phyloP scores from a whole-genome alignment of 2,888 invertebrate species.

The Lepidocyrtoides sp. region DNA sequence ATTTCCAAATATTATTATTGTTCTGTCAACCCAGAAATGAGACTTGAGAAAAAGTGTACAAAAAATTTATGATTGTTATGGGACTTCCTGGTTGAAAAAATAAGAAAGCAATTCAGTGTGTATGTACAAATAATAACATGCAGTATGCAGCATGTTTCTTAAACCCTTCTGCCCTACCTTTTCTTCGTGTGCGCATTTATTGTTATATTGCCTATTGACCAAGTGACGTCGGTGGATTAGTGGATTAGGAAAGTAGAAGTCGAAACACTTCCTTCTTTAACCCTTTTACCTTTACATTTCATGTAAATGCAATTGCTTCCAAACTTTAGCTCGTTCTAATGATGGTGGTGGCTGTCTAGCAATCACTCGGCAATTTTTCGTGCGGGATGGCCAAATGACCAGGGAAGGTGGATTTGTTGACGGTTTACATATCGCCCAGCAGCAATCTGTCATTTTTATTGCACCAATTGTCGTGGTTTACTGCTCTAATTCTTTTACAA shows the following conservation, averaged over 20 bases:
- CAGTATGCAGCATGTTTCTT: not conserved
- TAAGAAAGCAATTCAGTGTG: too few relatives aligned
- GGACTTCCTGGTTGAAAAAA: constrained; percentile 54
- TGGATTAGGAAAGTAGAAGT: too few relatives aligned
- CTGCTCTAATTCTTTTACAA: constrained; percentile 30
- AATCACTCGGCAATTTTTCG: not conserved
- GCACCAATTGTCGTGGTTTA: constrained; percentile 56
- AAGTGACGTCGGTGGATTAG: not conserved
- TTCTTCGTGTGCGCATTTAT: constrained; percentile 54
- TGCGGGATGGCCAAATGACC: not conserved
- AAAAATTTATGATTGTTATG: constrained; percentile 36
- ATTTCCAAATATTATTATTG: constrained; percentile 41
- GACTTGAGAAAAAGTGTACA: not conserved
- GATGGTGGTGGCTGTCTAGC: not conserved
- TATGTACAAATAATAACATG: not conserved
- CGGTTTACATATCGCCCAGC: not conserved
- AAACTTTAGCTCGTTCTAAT: too few relatives aligned
- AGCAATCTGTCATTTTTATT: constrained; percentile 47
- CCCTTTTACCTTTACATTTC: not conserved
- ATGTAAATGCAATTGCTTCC: too few relatives aligned
- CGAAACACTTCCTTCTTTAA: constrained; percentile 45
- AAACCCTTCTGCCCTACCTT: constrained; percentile 57
- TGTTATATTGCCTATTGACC: constrained; percentile 61
- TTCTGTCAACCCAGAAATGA: constrained; percentile 22
- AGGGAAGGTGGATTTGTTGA: not conserved